Percentiles rank a stretch among this genome's conserved stretches.
Evolutionary conservation across 1,140 invertebrate species (phyloP).

Genomic region (Hermetia illucens): DNA sequence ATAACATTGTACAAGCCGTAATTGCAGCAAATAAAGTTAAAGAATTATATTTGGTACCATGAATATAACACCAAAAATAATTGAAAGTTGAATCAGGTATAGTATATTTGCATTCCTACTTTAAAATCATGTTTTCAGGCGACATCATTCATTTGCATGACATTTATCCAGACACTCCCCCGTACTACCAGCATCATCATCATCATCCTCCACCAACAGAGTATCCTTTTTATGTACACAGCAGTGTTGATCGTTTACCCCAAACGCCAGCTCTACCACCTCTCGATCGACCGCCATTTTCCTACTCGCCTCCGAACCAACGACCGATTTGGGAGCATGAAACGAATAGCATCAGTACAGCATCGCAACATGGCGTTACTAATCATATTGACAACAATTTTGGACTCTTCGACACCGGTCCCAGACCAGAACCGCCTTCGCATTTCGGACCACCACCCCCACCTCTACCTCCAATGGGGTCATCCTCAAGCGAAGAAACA

Average conservation of each 20-base stretch:
- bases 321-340: slow-evolving; percentile 22
- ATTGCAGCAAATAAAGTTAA: too few relatives aligned
- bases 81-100: too few relatives aligned
- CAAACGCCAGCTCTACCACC: background rate
- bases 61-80: too few relatives aligned
- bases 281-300: background rate
- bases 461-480: slow-evolving; percentile 10
- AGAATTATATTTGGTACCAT: too few relatives aligned
- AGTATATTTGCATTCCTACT: too few relatives aligned
- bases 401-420: slow-evolving; percentile 13
- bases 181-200: slow-evolving; percentile 18
- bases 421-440: slow-evolving; percentile 4
- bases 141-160: slow-evolving; percentile 31
- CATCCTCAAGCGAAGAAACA: slow-evolving; percentile 14
- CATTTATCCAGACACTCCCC: slow-evolving; percentile 25
- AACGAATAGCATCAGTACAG: slow-evolving; percentile 11
- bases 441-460: slow-evolving; percentile 4
- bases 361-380: slow-evolving; percentile 14
- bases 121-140: too few relatives aligned
- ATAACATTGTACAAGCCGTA: too few relatives aligned
- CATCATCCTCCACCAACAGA: slow-evolving; percentile 9
- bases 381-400: slow-evolving; percentile 28
- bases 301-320: slow-evolving; percentile 1
- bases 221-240: background rate
- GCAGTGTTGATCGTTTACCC: background rate